A percentile compares a stretch with the other conserved stretches of the same genome.
Conservation (phyloP, 2,113 vertebrate species). For the Cairina moschata region DNA sequence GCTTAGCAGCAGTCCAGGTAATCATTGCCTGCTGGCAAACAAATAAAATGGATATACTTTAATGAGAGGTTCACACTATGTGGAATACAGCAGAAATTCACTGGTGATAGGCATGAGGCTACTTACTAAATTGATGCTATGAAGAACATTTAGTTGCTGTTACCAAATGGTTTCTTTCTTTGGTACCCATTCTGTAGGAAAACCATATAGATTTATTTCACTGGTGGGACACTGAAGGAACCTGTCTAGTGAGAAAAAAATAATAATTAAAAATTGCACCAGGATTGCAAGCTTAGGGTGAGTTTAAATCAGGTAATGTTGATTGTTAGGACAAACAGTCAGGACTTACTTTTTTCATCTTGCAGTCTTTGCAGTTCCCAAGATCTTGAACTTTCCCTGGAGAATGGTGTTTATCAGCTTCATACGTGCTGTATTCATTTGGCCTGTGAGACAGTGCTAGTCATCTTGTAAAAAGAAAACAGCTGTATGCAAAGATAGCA, state of each 20-base stretch:
- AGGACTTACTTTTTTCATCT: neutral
- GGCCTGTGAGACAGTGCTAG: neutral
- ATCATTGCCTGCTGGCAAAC: neutral
- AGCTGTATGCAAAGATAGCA: neutral
- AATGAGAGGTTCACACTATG: neutral
- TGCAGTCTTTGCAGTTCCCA: neutral
- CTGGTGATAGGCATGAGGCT: neutral
- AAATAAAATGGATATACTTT: neutral
- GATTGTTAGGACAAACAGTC: neutral
- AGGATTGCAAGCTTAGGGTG: neutral
- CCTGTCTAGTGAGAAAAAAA: neutral
- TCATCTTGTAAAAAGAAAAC: neutral
- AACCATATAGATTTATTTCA: conserved; percentile 10
- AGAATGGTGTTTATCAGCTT: neutral
- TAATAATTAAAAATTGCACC: neutral
- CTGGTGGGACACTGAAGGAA: neutral
- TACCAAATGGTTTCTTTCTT: neutral
- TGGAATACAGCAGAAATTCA: neutral
- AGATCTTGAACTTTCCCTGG: neutral
- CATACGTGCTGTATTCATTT: neutral
- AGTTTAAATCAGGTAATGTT: neutral
- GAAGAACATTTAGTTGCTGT: neutral
- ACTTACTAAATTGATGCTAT: neutral
- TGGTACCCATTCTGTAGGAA: neutral
- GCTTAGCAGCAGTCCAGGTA: neutral